Base-by-base conservation (phyloP, 2,888 invertebrate species). In the Ernsta delagoae region DNA sequence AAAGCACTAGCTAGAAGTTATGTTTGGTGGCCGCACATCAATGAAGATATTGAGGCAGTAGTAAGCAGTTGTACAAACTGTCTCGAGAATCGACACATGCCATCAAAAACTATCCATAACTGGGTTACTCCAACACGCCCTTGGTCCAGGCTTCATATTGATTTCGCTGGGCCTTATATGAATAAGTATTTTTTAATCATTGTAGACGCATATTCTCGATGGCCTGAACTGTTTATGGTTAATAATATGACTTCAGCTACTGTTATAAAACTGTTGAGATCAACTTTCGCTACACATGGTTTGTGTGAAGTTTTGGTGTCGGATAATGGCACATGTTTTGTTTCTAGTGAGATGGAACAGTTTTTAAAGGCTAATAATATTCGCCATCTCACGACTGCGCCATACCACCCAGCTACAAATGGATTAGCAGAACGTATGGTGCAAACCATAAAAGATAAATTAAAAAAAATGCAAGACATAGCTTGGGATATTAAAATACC, bases 271-370 rank as follows among this genome's bases (percentile, higher is more conserved):
- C 50, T 16, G 4, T 50, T 50, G 16, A 50, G 50, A 50, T n/a
- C 50, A 3, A 50, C 50, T 16, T 50, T 50, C 16, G 16, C 50
- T 50, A 50, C 16, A 8, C 50, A 50, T 50, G 50, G 50, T 24
- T 50, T 50, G 50, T 50, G 50, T 50, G 50, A 50, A 16, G 50
- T 50, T 16, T 16, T 50, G 50, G 50, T 50, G 50, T 50, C 50
- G 7, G 16, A 50, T 24, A 50, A 50, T 8, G 50, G 50, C 50
- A 50, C 50, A 50, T 50, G 16, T 24, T 50, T 50, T 50, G 50
- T 50, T 50, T 50, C 50, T 24, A 50, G 8, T 24, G 50, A 50
- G 50, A 24, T 53, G 24, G 50, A 53, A 53, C 24, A 53, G 5
- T 24, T 24, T 24, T 53, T 24, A 24, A 24, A 24, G 9, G 53